Conservation (phyloP, 2,797 vertebrate genomes). For the Phrynocephalus vlangalii region DNA sequence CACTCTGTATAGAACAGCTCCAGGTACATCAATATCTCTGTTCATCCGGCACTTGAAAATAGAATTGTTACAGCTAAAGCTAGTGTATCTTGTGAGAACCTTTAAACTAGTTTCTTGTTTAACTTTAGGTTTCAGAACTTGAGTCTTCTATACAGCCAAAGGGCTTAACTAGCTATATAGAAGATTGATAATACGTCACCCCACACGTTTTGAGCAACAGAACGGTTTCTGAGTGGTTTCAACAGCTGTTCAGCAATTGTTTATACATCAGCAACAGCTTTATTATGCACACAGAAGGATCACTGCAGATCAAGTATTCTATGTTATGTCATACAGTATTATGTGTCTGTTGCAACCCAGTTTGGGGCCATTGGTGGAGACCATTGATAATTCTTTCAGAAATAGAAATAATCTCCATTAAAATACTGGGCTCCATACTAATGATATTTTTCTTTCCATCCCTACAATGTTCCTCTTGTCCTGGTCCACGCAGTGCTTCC, state of each 20-base stretch:
- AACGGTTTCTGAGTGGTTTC: not conserved
- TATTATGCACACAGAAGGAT: not conserved
- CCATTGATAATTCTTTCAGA: no score
- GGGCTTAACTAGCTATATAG: not conserved
- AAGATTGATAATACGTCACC: constrained; percentile 17
- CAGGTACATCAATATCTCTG: not conserved
- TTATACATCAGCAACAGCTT: not conserved
- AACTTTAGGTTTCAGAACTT: not conserved
- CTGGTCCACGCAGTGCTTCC: no score
- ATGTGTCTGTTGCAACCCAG: not conserved
- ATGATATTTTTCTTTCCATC: not conserved
- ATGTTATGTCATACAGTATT: not conserved
- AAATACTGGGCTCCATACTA: no score
- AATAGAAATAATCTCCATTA: no score
- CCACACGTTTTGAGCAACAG: constrained; percentile 1
- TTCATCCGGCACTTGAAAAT: not conserved
- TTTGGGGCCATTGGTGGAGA: not conserved
- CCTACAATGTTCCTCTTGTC: no score
- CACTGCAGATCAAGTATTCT: no score
- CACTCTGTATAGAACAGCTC: not conserved
- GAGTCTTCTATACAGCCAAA: not conserved
- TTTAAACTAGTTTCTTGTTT: constrained; percentile 9
- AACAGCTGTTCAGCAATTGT: not conserved
- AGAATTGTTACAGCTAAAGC: not conserved
- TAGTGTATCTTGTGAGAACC: not conserved